Evolutionary conservation across 2,888 invertebrate genomes (phyloP).

Genomic region (Notodonta ziczac): DNA sequence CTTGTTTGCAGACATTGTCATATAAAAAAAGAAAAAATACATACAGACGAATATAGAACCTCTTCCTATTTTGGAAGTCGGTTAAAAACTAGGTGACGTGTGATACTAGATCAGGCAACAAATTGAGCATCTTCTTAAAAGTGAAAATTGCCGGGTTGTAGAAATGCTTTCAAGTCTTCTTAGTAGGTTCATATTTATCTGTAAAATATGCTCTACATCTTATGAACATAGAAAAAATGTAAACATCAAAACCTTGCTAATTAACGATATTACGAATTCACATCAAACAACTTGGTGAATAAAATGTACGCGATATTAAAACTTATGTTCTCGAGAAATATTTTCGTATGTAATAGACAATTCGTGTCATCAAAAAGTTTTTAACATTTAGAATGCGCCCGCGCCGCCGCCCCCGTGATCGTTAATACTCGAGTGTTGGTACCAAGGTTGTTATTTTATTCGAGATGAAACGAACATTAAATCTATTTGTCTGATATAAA

Average conservation of each 20-base stretch:
- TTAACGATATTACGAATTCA: constrained; percentile 31
- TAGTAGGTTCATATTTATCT: constrained; percentile 13
- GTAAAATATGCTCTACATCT: constrained; percentile 21
- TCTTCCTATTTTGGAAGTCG: background rate
- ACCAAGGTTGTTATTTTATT: constrained; percentile 43
- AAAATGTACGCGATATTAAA: constrained; percentile 33
- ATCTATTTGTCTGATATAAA: constrained; percentile 36
- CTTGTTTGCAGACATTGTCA: too few species aligned
- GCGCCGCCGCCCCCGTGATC: constrained; percentile 42
- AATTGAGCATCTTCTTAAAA: background rate
- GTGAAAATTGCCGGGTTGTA: too few species aligned
- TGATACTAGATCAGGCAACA: background rate
- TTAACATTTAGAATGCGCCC: constrained; percentile 45
- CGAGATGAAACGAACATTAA: constrained; percentile 42
- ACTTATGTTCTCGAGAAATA: constrained; percentile 29
- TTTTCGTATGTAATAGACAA: constrained; percentile 41
- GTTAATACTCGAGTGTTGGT: constrained; percentile 42
- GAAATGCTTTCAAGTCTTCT: background rate
- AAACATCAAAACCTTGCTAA: constrained; percentile 34
- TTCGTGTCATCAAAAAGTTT: constrained; percentile 41
- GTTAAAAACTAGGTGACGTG: too few species aligned
- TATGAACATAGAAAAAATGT: constrained; percentile 10
- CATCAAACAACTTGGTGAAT: constrained; percentile 39
- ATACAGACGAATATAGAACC: too few species aligned
- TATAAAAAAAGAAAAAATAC: too few species aligned